These are phyloP conservation scores for Heterocephalus glaber DNA, from an alignment of 2,113 vertebrate species.

Conservation along the genomic window DNA sequence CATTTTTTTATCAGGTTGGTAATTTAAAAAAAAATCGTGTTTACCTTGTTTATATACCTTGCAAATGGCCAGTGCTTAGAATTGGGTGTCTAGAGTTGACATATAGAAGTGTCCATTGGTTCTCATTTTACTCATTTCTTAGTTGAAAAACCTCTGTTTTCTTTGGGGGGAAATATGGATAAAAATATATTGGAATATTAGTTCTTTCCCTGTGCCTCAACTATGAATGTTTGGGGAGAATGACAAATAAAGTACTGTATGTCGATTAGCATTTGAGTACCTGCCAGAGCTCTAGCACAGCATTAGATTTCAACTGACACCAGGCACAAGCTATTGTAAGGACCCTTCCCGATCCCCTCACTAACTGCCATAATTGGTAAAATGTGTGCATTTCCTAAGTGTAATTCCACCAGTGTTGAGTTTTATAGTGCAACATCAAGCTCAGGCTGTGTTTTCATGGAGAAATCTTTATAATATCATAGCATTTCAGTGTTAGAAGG, in stretches of 20 bases:
- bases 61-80: neutral
- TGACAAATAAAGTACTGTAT: rapidly evolving
- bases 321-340: rapidly evolving
- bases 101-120: neutral
- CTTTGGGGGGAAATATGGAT: neutral
- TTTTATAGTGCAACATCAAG: neutral
- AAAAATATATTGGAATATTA: neutral
- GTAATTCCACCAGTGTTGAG: neutral
- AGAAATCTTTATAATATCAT: neutral
- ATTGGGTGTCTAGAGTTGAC: neutral
- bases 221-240: neutral
- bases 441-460: neutral
- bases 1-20: neutral
- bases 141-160: neutral
- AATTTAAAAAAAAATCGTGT: neutral
- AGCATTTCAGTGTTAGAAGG: neutral
- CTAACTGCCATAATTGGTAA: neutral
- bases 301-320: rapidly evolving
- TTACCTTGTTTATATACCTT: neutral
- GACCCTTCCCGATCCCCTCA: neutral
- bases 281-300: neutral
- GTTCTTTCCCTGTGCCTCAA: neutral
- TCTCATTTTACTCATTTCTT: conserved; percentile 9
- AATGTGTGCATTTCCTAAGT: neutral
- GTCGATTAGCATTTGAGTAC: rapidly evolving